phyloP scores from a whole-genome alignment of 1,140 invertebrate genomes.

The Drosophila triauraria region DNA sequence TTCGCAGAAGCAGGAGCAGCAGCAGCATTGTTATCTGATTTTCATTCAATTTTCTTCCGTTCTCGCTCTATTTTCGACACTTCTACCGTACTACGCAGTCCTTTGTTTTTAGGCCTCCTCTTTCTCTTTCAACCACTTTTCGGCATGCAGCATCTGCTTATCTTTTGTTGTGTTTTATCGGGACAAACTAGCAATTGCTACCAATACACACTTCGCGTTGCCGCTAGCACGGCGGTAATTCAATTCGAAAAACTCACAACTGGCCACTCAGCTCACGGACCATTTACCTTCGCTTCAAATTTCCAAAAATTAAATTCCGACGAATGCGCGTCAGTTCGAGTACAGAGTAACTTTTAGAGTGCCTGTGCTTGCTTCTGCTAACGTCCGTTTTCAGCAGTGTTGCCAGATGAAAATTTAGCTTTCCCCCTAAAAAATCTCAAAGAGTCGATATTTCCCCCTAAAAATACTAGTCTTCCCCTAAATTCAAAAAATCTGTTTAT shows the following conservation, averaged over 20 bases:
- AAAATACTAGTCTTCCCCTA: too few species aligned
- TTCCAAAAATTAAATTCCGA: slow-evolving; percentile 4
- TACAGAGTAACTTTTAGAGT: not conserved
- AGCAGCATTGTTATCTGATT: slow-evolving; percentile 42
- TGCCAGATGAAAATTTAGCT: too few species aligned
- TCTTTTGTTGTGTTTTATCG: not conserved
- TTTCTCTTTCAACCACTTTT: slow-evolving; percentile 57
- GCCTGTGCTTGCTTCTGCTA: too few species aligned
- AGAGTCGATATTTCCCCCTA: too few species aligned
- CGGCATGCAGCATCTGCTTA: slow-evolving; percentile 52
- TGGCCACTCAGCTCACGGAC: not conserved
- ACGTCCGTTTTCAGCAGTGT: too few species aligned
- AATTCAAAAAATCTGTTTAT: too few species aligned
- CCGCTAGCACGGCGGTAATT: not conserved
- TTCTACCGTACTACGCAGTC: slow-evolving; percentile 42
- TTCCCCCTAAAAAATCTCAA: too few species aligned
- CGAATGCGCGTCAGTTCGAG: slow-evolving; percentile 22
- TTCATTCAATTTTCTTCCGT: slow-evolving; percentile 39
- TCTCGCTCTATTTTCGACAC: slow-evolving; percentile 27
- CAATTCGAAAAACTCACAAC: not conserved
- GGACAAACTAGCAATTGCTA: not conserved
- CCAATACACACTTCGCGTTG: not conserved
- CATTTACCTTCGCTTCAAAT: slow-evolving; percentile 27
- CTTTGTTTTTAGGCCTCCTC: slow-evolving; percentile 46
- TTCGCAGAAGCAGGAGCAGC: slow-evolving; percentile 22